These are phyloP conservation scores for Rhinolophus ferrumequinum DNA, from an alignment of 2,113 vertebrate species.

Conservation along the genomic window DNA sequence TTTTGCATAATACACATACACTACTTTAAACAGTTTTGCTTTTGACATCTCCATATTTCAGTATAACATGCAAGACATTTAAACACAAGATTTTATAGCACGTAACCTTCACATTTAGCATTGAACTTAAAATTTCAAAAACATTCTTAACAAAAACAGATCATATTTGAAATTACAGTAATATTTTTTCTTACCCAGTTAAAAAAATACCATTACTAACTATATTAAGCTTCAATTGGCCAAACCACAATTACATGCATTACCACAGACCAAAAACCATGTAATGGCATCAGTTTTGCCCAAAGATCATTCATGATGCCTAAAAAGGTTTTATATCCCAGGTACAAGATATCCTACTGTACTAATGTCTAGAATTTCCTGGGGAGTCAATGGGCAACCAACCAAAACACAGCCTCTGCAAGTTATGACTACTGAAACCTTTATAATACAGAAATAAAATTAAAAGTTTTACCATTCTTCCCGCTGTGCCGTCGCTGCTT, in stretches of 20 bases:
- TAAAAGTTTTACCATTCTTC: conserved; percentile 85
- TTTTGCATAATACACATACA: conserved; percentile 36
- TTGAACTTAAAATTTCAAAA: conserved; percentile 64
- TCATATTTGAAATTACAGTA: conserved; percentile 41
- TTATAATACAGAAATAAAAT: conserved; percentile 78
- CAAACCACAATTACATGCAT: conserved; percentile 50
- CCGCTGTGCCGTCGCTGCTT: conserved; percentile 82
- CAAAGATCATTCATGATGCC: conserved; percentile 67
- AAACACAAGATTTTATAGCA: conserved; percentile 54
- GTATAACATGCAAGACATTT: conserved; percentile 76
- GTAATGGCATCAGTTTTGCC: conserved; percentile 73
- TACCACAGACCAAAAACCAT: conserved; percentile 68
- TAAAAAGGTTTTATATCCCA: conserved; percentile 62
- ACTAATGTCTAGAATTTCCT: background rate
- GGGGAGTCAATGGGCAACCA: conserved; percentile 60
- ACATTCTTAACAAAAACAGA: conserved; percentile 54
- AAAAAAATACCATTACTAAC: conserved; percentile 36
- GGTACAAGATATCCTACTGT: conserved; percentile 52
- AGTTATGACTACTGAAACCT: conserved; percentile 55
- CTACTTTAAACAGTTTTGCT: conserved; percentile 44
- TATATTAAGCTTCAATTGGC: conserved; percentile 53
- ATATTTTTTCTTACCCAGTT: conserved; percentile 47
- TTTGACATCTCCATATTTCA: conserved; percentile 57
- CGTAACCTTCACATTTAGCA: conserved; percentile 59
- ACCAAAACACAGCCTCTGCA: conserved; percentile 34